Evolutionary conservation across 2,797 vertebrate species (phyloP).

Genomic region (Peromyscus melanophrys): DNA sequence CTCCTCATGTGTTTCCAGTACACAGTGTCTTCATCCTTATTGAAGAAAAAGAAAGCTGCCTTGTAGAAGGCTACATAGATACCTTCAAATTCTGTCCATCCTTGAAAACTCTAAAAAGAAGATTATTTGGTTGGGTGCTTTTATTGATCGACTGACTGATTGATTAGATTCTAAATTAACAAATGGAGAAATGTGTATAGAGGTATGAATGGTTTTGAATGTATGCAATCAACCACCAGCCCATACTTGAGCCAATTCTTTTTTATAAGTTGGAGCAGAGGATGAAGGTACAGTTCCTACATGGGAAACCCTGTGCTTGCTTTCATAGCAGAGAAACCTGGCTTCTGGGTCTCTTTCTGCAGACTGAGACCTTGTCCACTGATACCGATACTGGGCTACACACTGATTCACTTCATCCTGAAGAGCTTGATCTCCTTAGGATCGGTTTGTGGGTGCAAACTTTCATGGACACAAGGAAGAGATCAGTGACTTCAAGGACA

Average conservation of each 20-base stretch:
- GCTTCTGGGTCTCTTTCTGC: background rate
- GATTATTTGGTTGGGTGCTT: background rate
- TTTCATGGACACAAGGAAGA: slow-evolving; percentile 74
- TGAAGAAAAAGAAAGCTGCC: background rate
- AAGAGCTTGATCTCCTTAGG: slow-evolving; percentile 42
- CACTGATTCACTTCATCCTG: slow-evolving; percentile 25
- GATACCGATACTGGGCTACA: background rate
- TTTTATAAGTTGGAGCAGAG: slow-evolving; percentile 33
- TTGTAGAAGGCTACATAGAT: background rate
- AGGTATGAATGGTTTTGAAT: background rate
- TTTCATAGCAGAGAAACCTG: background rate
- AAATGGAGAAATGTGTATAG: slow-evolving; percentile 59
- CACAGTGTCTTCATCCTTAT: background rate
- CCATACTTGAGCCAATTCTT: background rate
- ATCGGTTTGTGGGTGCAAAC: slow-evolving; percentile 53
- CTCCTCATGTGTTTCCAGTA: background rate
- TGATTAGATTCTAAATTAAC: slow-evolving; percentile 4
- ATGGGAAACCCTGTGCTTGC: background rate
- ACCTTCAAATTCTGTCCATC: background rate
- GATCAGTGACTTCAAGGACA: slow-evolving; percentile 52
- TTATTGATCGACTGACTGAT: background rate
- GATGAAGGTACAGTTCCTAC: background rate
- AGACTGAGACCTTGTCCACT: background rate
- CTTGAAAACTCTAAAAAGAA: slow-evolving; percentile 20
- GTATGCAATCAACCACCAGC: background rate